Evolutionary conservation across 2,113 vertebrate species (phyloP), one percentile per base, ranked within the genome.

Genomic region (Actenoides lindsayi): DNA sequence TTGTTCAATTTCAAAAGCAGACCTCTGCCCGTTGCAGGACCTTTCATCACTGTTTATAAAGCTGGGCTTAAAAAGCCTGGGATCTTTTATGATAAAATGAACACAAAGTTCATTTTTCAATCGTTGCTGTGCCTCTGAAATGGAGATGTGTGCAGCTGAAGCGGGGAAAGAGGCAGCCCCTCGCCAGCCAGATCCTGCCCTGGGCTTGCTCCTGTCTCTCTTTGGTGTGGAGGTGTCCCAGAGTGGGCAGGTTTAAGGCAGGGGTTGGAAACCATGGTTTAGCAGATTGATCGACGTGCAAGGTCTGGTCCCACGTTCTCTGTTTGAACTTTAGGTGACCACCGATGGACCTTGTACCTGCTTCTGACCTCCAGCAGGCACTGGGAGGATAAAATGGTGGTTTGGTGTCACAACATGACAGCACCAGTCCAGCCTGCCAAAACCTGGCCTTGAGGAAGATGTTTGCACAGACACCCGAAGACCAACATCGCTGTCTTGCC

Each of bases 1-100:
- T 97, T 93, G 92, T 95, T 96, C 94, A 93, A 94, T 96, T 93
- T 97, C 93, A 94, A 80, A 51, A 96, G 96, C 95, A 96, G 97
- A 84, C 87, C 87, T 90, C 89, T 96, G 95, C 97, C 97, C 93
- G 6, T 80, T 53, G 70, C 87, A 79, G 87, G 83, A 91, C 95
- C 93, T 97, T 97, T 97, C 96, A 84, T 83, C 93, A 54, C 94
- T 54, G 80, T 83, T 96, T 70, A 59, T 86, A 89, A 93, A 93
- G 80, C 94, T 78, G 63, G 81, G 54, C 69, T 86, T 85, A 63
- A 86, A 92, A 83, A 80, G 54, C 37, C 78, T 3, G 1, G 24
- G 6, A 39, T 42, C 56, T 78, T 81, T 90, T 64, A 23, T 18
- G 91, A 90, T 83, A 50, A 69, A 81, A 64, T 1, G 59, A 94